phyloP scores from a whole-genome alignment of 1,140 invertebrate genomes.

The Cydia amplana region DNA sequence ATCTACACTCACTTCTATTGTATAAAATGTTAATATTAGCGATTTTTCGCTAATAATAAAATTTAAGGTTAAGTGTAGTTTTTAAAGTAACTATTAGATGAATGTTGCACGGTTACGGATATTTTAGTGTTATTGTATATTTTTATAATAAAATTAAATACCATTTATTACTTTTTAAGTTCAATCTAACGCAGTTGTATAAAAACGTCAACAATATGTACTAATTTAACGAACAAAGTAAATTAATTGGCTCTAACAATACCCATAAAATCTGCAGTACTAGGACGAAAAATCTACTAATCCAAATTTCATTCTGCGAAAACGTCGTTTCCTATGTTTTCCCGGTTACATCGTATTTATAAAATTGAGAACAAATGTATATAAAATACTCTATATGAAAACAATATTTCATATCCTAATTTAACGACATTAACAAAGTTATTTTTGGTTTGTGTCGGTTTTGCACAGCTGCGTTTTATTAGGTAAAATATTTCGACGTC shows the following conservation, averaged over 20 bases:
- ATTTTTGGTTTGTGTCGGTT: not conserved
- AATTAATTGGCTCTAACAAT: no score
- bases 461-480: not conserved
- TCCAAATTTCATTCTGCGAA: no score
- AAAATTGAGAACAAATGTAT: no score
- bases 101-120: slow-evolving; percentile 60
- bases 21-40: slow-evolving; percentile 13
- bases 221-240: no score
- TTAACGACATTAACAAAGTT: no score
- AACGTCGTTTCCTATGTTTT: no score
- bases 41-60: not conserved
- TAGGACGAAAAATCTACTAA: no score
- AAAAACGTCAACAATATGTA: not conserved
- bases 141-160: slow-evolving; percentile 63
- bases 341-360: no score
- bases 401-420: no score
- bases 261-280: no score
- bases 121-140: slow-evolving; percentile 69
- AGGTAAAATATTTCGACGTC: slow-evolving; percentile 44
- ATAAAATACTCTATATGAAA: no score
- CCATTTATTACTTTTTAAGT: slow-evolving; percentile 53
- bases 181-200: slow-evolving; percentile 23
- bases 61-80: slow-evolving; percentile 41
- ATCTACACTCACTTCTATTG: slow-evolving; percentile 14
- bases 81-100: slow-evolving; percentile 54